Conservation (phyloP, 1,140 invertebrate species). For the Megalonaias nervosa region DNA sequence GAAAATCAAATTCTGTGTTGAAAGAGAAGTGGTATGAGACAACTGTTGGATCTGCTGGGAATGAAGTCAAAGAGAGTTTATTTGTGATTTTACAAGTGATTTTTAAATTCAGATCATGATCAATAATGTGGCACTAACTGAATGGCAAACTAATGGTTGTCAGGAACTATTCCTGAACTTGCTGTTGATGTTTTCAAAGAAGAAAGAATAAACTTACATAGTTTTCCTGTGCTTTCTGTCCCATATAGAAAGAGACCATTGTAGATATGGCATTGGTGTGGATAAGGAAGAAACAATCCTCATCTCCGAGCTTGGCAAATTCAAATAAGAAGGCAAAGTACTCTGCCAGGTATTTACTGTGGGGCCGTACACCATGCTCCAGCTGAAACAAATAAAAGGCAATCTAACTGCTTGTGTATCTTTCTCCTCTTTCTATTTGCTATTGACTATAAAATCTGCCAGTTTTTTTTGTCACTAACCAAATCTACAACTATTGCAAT, state of each 20-base stretch:
- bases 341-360: slow-evolving; percentile 84
- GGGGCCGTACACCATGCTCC: slow-evolving; percentile 85
- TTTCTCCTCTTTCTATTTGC: not conserved
- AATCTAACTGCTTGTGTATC: not conserved
- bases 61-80: too few species aligned
- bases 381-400: slow-evolving; percentile 74
- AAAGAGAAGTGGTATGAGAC: too few species aligned
- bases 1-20: too few species aligned
- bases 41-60: too few species aligned
- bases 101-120: too few species aligned
- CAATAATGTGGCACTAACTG: too few species aligned
- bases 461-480: too few species aligned
- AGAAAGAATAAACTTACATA: slow-evolving; percentile 59
- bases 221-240: slow-evolving; percentile 64
- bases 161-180: not conserved
- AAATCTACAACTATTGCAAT: too few species aligned
- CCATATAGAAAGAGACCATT: slow-evolving; percentile 92
- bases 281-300: slow-evolving; percentile 90
- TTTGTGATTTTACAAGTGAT: too few species aligned
- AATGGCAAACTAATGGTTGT: not conserved
- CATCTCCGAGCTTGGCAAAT: slow-evolving; percentile 95
- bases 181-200: not conserved
- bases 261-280: slow-evolving; percentile 89
- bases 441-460: too few species aligned
- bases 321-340: slow-evolving; percentile 94